Conservation (phyloP, 2,888 invertebrate genomes). For the Cephalotes varians region DNA sequence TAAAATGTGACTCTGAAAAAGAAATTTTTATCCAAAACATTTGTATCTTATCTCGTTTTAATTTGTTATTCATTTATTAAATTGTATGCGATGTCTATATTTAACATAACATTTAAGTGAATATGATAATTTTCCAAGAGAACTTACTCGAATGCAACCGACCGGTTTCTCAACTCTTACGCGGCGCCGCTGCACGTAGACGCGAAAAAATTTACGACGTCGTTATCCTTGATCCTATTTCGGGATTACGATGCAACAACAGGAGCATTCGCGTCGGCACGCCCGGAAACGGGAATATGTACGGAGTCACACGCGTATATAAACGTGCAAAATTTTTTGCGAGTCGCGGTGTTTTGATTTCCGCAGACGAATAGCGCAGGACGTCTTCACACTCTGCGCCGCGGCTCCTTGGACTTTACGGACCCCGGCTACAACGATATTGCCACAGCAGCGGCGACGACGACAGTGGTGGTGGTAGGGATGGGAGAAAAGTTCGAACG, state of each 20-base stretch:
- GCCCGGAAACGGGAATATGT: not conserved
- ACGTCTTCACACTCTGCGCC: not conserved
- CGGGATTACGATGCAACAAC: slow-evolving; percentile 36
- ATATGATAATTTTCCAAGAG: not conserved
- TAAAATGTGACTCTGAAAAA: not conserved
- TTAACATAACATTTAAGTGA: not conserved
- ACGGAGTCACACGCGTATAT: not conserved
- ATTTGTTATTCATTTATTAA: not conserved
- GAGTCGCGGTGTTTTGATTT: not conserved
- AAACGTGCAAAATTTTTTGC: not conserved
- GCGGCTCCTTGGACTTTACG: slow-evolving; percentile 66
- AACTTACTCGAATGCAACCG: slow-evolving; percentile 33
- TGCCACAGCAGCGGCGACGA: not conserved
- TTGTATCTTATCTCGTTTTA: not conserved
- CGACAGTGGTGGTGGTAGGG: slow-evolving; percentile 59
- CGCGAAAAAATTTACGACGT: slow-evolving; percentile 42
- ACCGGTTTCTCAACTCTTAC: slow-evolving; percentile 36
- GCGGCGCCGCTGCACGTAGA: slow-evolving; percentile 1
- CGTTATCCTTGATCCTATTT: slow-evolving; percentile 58
- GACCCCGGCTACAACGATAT: slow-evolving; percentile 40
- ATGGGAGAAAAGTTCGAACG: slow-evolving; percentile 66
- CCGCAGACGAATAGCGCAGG: slow-evolving; percentile 22
- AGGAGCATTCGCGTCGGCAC: not conserved
- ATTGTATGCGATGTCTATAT: not conserved
- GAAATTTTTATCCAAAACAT: not conserved